Percentiles rank a stretch among this genome's conserved stretches.
phyloP scores from a whole-genome alignment of 2,797 vertebrate genomes.

The Yasuhikotakia modesta region DNA sequence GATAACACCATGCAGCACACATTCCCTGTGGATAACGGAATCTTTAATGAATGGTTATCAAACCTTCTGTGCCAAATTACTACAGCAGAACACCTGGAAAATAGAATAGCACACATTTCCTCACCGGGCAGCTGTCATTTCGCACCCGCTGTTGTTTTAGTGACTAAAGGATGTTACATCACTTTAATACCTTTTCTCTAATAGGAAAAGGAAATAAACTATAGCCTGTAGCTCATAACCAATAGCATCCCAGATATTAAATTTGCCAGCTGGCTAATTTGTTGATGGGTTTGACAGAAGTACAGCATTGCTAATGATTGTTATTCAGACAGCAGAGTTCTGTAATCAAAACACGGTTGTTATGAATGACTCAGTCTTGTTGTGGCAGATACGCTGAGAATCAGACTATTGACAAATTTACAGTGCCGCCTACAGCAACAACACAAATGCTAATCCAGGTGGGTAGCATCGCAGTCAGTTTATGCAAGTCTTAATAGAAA shows the following conservation, averaged over 20 bases:
- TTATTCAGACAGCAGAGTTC: constrained; percentile 65
- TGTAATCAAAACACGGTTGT: constrained; percentile 55
- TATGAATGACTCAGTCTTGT: constrained; percentile 57
- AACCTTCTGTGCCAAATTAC: constrained; percentile 60
- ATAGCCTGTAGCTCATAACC: constrained; percentile 41
- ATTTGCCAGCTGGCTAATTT: constrained; percentile 70
- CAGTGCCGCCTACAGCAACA: constrained; percentile 34
- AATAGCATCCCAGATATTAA: constrained; percentile 61
- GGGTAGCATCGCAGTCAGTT: constrained; percentile 34
- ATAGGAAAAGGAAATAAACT: constrained; percentile 70
- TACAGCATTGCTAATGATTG: constrained; percentile 69
- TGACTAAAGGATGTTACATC: constrained; percentile 73
- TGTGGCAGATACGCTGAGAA: constrained; percentile 32
- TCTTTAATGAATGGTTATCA: constrained; percentile 80
- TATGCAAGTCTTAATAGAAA: constrained; percentile 12
- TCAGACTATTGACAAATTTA: constrained; percentile 54
- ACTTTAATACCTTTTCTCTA: constrained; percentile 64
- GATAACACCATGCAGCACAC: constrained; percentile 54
- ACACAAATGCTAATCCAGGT: constrained; percentile 29
- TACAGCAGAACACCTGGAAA: constrained; percentile 77
- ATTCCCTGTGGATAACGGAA: constrained; percentile 67
- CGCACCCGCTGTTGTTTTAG: constrained; percentile 72
- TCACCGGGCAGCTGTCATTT: constrained; percentile 68
- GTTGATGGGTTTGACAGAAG: constrained; percentile 66
- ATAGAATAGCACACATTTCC: constrained; percentile 58